Evolutionary conservation across 1,140 invertebrate species (phyloP).

Genomic region (Euwallacea similis): DNA sequence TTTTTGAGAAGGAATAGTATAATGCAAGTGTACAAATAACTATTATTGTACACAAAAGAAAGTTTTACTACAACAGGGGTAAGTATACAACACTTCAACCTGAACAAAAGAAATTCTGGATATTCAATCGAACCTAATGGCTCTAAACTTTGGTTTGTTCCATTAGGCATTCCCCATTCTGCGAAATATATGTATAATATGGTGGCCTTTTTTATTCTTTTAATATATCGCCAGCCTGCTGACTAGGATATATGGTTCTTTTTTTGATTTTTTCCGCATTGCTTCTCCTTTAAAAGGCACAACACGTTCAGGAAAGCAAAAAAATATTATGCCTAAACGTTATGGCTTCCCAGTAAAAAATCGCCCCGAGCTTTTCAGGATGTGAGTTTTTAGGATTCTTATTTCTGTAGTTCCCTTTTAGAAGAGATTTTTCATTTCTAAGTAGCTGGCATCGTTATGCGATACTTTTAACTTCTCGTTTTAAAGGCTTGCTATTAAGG

Average conservation of each 20-base stretch:
- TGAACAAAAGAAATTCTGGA: no score
- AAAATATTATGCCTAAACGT: constrained; percentile 32
- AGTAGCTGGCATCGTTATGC: no score
- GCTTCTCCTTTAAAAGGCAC: constrained; percentile 27
- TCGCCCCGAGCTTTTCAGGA: constrained; percentile 19
- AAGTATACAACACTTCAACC: no score
- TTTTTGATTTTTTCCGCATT: constrained; percentile 30
- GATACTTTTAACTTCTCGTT: no score
- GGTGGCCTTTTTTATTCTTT: constrained; percentile 30
- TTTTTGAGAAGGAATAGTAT: no score
- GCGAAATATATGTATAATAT: constrained; percentile 22
- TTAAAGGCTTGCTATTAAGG: no score
- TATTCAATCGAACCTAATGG: background rate
- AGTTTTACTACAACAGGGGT: no score
- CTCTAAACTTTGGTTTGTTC: constrained; percentile 6
- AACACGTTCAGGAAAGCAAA: constrained; percentile 30
- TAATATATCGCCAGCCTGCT: constrained; percentile 34
- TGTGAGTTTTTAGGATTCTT: constrained; percentile 19
- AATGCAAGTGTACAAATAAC: no score
- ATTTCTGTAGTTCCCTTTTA: constrained; percentile 11
- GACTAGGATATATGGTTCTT: constrained; percentile 31
- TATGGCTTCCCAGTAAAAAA: constrained; percentile 15
- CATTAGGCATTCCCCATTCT: constrained; percentile 12
- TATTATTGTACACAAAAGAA: no score
- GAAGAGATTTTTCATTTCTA: no score